These are phyloP conservation scores for Rhynchopsitta pachyrhyncha DNA, from an alignment of 2,113 vertebrate species.

Conservation along the genomic window DNA sequence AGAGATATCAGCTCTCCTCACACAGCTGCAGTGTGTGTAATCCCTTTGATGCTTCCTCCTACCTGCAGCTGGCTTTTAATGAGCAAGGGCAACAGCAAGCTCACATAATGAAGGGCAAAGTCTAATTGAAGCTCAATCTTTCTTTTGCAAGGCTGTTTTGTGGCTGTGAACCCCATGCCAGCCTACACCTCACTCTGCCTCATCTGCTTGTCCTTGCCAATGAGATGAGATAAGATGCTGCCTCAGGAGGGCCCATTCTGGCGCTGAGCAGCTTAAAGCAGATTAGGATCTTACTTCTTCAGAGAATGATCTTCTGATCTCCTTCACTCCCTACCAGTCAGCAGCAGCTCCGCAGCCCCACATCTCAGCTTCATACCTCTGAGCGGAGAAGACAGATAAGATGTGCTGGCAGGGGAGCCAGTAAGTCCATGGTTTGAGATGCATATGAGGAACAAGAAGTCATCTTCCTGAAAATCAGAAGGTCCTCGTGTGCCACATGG, in stretches of 20 bases:
- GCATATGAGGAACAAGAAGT: accelerated
- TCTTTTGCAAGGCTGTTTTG: neutral
- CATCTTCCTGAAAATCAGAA: accelerated
- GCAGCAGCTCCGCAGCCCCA: neutral
- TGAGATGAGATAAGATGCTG: conserved; percentile 22
- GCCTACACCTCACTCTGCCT: neutral
- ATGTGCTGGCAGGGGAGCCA: neutral
- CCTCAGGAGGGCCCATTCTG: neutral
- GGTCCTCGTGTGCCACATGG: accelerated
- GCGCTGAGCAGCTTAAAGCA: neutral
- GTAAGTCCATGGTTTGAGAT: neutral
- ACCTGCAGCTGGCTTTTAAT: conserved; percentile 33
- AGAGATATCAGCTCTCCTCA: neutral
- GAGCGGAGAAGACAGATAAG: neutral
- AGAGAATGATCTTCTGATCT: conserved; percentile 53
- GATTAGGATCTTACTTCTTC: conserved; percentile 48
- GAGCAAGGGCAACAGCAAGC: neutral
- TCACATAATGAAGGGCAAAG: conserved; percentile 6
- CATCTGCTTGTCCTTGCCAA: neutral
- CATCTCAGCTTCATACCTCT: neutral
- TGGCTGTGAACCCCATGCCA: neutral
- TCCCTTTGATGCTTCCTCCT: conserved; percentile 28
- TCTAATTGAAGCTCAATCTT: neutral
- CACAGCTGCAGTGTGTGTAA: neutral
- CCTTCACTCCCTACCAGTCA: neutral